phyloP scores from a whole-genome alignment of 2,888 invertebrate genomes.

The Sminthurinus aureus region DNA sequence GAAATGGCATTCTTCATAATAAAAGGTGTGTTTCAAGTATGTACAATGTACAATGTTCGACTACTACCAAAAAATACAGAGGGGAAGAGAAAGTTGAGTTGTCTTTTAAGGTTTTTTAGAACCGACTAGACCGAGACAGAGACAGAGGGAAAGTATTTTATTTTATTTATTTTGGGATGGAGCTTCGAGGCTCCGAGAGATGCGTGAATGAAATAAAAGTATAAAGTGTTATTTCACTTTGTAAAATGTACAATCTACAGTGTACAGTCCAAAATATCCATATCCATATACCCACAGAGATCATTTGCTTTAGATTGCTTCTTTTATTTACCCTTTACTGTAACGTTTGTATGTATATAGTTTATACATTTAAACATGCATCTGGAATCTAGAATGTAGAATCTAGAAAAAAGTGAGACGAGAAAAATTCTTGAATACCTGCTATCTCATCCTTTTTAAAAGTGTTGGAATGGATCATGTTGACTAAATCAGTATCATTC shows the following conservation, averaged over 20 bases:
- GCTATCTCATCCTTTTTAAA: constrained; percentile 15
- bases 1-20: too few species aligned
- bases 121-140: constrained; percentile 8
- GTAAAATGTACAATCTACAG: not conserved
- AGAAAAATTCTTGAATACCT: constrained; percentile 5
- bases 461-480: not conserved
- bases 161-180: constrained; percentile 1
- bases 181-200: not conserved
- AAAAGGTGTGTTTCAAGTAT: too few species aligned
- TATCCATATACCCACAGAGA: too few species aligned
- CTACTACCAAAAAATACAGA: too few species aligned
- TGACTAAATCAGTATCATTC: not conserved
- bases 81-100: not conserved
- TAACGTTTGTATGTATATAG: not conserved
- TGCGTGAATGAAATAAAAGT: not conserved
- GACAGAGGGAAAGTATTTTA: constrained; percentile 5
- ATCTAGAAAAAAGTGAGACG: not conserved
- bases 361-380: not conserved
- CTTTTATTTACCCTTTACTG: not conserved
- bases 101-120: too few species aligned
- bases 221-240: not conserved
- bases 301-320: too few species aligned
- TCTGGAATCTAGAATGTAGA: not conserved
- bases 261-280: too few species aligned
- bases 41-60: too few species aligned